These are phyloP conservation scores for Drosophila greeni DNA, from an alignment of 2,888 invertebrate species.

Conservation along the genomic window DNA sequence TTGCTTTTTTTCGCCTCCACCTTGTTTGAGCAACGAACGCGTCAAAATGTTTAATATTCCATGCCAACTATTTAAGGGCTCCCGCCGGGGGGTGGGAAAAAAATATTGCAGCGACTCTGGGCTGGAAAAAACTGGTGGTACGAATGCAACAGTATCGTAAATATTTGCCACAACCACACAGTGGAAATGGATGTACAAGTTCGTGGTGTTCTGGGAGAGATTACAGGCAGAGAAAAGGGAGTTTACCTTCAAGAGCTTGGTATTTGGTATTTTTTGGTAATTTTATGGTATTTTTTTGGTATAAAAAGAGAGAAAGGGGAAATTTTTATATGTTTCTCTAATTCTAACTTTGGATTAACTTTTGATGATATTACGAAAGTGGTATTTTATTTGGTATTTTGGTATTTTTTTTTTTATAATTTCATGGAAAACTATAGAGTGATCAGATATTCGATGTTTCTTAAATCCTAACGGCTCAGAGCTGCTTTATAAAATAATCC, in stretches of 20 bases:
- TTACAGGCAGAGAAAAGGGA: not conserved
- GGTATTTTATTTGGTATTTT: not conserved
- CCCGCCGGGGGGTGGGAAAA: not conserved
- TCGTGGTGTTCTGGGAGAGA: not conserved
- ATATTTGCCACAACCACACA: constrained; percentile 50
- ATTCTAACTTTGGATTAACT: not conserved
- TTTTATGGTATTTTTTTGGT: not conserved
- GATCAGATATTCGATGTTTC: too few relatives aligned
- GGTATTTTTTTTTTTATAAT: not conserved
- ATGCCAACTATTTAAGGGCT: constrained; percentile 49
- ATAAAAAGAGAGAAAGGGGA: not conserved
- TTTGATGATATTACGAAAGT: not conserved
- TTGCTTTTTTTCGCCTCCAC: not conserved
- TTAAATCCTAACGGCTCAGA: too few relatives aligned
- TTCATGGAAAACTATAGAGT: too few relatives aligned
- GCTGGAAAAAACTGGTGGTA: constrained; percentile 6
- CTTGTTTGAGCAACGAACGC: constrained; percentile 34
- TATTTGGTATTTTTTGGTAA: not conserved
- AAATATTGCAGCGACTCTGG: not conserved
- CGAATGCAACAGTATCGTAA: constrained; percentile 40
- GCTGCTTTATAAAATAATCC: too few relatives aligned
- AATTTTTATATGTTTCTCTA: not conserved
- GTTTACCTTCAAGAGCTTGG: not conserved
- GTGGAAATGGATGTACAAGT: constrained; percentile 17
- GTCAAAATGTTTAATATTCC: constrained; percentile 54